Base-by-base conservation (phyloP, 2,888 invertebrate species). In the Neuroscelio doddi region DNA sequence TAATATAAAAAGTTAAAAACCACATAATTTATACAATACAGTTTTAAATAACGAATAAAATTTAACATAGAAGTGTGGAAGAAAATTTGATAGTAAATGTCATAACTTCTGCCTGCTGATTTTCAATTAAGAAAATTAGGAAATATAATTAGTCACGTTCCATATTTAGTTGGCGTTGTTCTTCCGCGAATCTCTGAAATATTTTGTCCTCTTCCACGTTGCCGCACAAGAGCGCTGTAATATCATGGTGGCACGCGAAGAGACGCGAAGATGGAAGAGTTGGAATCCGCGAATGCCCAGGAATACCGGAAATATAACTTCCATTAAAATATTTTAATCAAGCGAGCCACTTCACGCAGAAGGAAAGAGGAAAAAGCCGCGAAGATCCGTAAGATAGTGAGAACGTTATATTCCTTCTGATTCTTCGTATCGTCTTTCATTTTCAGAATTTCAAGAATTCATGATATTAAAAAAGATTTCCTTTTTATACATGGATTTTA, bases 271-370 rank as follows among this genome's bases (percentile, higher is more conserved):
- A 12, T 17, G 41, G 26, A 26, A 12, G 26, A 41, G 41, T 24
- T 12, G 10, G 17, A 39, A 14, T 39, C n/a, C n/a, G 16, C 41
- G 12, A 24, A 26, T 12, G 8, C 26, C 26, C 7, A 16, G 41
- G 14, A 41, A 24, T 41, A 41, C 41, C 41, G 41, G 41, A 41
- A 41, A 41, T 41, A 41, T 41, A 41, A 41, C 41, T 41, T 41
- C 41, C 41, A 41, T 41, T 41, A 41, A 41, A 41, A 41, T 41
- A 41, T 41, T 41, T 41, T 41, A 41, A 41, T 41, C 41, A 41
- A 41, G 41, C 41, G 26, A 41, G 41, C 26, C 14, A 12, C 26
- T 26, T 41, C 41, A 7, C 3, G 26, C 34, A 36, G 44, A 36
- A 44, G 44, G 15, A 30, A 52, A 26, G 4, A 21, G 26, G 9